Percentiles rank a stretch among this genome's conserved stretches.
Evolutionary conservation across 2,888 invertebrate species (phyloP).

Genomic region (Clostera curtula): DNA sequence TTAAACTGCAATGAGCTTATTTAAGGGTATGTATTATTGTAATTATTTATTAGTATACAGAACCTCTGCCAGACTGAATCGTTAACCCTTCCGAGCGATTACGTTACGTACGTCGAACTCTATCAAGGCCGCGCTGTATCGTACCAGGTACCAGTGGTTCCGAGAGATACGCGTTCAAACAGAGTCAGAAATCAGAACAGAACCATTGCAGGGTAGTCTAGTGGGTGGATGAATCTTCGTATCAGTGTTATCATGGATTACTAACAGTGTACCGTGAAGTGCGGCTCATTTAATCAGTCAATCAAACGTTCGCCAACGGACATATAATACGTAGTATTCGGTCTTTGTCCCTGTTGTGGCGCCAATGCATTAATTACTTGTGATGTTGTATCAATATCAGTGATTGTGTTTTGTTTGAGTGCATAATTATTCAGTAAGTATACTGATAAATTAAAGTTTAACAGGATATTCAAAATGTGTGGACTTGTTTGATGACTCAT

Average conservation of each 20-base stretch:
- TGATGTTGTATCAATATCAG: slow-evolving; percentile 7
- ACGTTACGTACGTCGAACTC: slow-evolving; percentile 51
- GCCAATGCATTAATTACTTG: neutral
- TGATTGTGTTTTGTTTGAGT: too few relatives aligned
- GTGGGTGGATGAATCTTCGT: too few relatives aligned
- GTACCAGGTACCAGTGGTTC: slow-evolving; percentile 58
- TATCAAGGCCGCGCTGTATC: slow-evolving; percentile 60
- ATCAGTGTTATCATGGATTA: slow-evolving; percentile 47
- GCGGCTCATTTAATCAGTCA: slow-evolving; percentile 19
- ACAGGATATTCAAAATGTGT: too few relatives aligned
- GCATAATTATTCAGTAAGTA: too few relatives aligned
- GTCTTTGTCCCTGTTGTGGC: slow-evolving; percentile 23
- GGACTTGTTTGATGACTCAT: slow-evolving; percentile 14
- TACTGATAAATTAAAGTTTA: too few relatives aligned
- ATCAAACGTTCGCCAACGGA: slow-evolving; percentile 10
- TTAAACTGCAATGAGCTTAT: slow-evolving; percentile 18
- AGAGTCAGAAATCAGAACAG: slow-evolving; percentile 21
- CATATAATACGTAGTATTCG: slow-evolving; percentile 13
- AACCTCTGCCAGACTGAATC: slow-evolving; percentile 4
- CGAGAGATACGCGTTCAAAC: slow-evolving; percentile 23
- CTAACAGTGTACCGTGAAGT: slow-evolving; percentile 38
- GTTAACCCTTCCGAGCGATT: slow-evolving; percentile 31
- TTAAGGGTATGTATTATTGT: slow-evolving; percentile 16
- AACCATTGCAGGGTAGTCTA: slow-evolving; percentile 31
- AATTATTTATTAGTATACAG: slow-evolving; percentile 1